Percentiles rank a stretch among this genome's conserved stretches.
phyloP scores from a whole-genome alignment of 2,797 vertebrate genomes.

The Microchirus variegatus region DNA sequence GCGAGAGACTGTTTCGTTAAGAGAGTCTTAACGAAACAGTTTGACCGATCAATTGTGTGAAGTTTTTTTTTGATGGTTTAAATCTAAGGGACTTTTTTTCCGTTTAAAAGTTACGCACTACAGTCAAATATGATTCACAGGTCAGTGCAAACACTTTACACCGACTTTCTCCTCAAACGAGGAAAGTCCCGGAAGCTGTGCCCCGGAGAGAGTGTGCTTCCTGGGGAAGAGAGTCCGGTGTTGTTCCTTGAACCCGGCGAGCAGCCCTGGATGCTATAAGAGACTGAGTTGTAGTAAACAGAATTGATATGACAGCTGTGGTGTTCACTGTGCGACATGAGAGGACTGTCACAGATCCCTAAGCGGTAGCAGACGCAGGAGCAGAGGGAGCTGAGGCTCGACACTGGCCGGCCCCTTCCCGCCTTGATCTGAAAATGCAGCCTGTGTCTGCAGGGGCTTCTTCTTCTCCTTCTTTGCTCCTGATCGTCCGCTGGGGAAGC shows the following conservation, averaged over 20 bases:
- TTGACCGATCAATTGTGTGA: too few relatives aligned
- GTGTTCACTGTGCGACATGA: conserved; percentile 73
- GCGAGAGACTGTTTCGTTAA: too few relatives aligned
- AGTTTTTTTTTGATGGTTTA: too few relatives aligned
- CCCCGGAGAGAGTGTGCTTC: conserved; percentile 83
- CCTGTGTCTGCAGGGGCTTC: conserved; percentile 67
- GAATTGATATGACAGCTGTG: conserved; percentile 83
- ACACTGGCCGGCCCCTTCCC: conserved; percentile 61
- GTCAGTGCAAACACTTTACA: conserved; percentile 75
- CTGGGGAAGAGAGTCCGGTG: conserved; percentile 86
- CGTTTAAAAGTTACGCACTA: too few relatives aligned
- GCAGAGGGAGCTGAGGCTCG: conserved; percentile 85
- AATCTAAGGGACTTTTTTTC: too few relatives aligned
- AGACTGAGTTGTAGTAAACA: conserved; percentile 87
- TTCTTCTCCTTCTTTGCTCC: conserved; percentile 32
- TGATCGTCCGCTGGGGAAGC: conserved; percentile 79
- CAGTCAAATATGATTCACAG: conserved; percentile 2
- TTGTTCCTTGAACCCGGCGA: conserved; percentile 84
- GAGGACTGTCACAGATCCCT: conserved; percentile 80
- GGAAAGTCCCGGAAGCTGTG: conserved; percentile 77
- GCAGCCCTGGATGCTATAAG: conserved; percentile 84
- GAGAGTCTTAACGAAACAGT: too few relatives aligned
- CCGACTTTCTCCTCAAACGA: conserved; percentile 86
- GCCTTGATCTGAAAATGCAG: conserved; percentile 67
- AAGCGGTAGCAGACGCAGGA: conserved; percentile 87